Percentiles rank a stretch among this genome's conserved stretches.
Conservation (phyloP, 1,140 invertebrate genomes). For the Ceratosolen fusciceps region DNA sequence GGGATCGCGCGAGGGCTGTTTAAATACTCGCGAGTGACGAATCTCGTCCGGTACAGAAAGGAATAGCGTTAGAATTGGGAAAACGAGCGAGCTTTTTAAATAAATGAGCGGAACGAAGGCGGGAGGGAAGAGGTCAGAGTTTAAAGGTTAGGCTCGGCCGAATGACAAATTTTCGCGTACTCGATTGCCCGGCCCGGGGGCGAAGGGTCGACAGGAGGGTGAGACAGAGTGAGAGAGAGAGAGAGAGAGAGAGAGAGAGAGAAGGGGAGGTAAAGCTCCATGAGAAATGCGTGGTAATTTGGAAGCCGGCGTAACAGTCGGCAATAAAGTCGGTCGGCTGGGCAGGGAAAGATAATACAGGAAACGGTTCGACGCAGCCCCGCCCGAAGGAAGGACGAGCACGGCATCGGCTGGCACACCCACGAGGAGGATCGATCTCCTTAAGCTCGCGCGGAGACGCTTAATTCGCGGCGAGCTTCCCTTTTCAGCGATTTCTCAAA, state of each 20-base stretch:
- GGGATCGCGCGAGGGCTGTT: too few relatives aligned
- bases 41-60: too few relatives aligned
- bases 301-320: slow-evolving; percentile 16
- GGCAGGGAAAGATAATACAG: background rate
- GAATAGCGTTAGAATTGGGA: too few relatives aligned
- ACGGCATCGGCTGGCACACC: slow-evolving; percentile 4
- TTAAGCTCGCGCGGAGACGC: slow-evolving; percentile 42
- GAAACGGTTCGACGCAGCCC: background rate
- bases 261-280: background rate
- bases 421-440: slow-evolving; percentile 30
- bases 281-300: slow-evolving; percentile 26
- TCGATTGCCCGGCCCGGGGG: too few relatives aligned
- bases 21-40: too few relatives aligned
- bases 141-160: too few relatives aligned
- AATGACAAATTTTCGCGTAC: too few relatives aligned
- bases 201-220: too few relatives aligned
- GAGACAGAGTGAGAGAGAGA: background rate
- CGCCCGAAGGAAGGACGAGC: background rate
- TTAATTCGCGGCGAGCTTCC: slow-evolving; percentile 35
- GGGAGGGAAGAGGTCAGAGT: too few relatives aligned
- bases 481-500: slow-evolving; percentile 10
- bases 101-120: too few relatives aligned
- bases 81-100: too few relatives aligned
- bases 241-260: too few relatives aligned
- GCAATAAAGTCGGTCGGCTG: slow-evolving; percentile 5